Evolutionary conservation across 2,113 vertebrate genomes (phyloP), one percentile per base, ranked within the genome.

Genomic region (Mobula hypostoma): DNA sequence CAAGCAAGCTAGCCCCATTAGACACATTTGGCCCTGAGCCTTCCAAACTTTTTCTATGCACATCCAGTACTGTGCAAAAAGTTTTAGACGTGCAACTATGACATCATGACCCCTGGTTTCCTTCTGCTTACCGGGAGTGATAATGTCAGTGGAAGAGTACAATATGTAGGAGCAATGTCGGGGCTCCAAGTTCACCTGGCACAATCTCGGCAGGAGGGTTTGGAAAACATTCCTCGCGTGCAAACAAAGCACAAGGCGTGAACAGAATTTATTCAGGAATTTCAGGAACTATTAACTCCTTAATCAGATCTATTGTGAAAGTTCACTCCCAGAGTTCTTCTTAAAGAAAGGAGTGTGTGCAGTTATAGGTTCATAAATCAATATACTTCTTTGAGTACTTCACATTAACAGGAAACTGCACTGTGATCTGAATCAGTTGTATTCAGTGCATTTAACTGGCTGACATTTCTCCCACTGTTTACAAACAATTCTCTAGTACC

Each of bases 391-490:
- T 93, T 93, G 29, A 48, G 72, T 56, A 27, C 6, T 29, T 93
- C 32, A 74, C 40, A 56, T 72, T 5, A 19, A 56, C 14, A 24
- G 21, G 24, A 29, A 74, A 29, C 70, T 48, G 66, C 90, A 48
- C 21, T 21, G 29, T 21, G 72, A 2, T 70, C 70, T n/a, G 8
- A 91, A 40, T 29, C 48, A 61, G 48, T 17, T 29, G 11, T 17
- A 5, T 88, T 88, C 21, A 72, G 32, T 74, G 29, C 48, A 56
- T 56, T 56, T 56, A 74, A 74, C 95, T 95, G 63, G 79, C 94
- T 94, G 94, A 94, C 95, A 95, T 95, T 94, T n/a, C 95, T 87
- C 95, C 95, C 95, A 94, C 94, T 95, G 94, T 92, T 94, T 96
- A 94, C 95, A 96, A 95, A 95, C 79, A 94, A 85, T 95, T 94